Evolutionary conservation across 2,888 invertebrate species (phyloP), one percentile per base, ranked within the genome.

Genomic region (Scrobipalpa atriplicella): DNA sequence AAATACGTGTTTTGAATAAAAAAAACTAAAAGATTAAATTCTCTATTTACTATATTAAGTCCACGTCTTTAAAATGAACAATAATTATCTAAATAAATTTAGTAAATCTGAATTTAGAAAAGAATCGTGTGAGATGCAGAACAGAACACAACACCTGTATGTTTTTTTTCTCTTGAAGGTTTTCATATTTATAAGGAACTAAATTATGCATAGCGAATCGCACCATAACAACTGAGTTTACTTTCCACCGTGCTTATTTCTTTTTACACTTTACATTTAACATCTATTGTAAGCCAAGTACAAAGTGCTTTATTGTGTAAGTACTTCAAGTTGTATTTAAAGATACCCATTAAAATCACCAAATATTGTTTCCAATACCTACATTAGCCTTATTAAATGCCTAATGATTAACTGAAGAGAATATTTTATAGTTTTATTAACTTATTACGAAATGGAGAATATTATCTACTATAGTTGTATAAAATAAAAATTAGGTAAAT

Each of bases 361-460:
- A 92, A 92, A 92, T 91, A 92, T 91, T 86, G 86, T 91, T 91
- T 90, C 85, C 88, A 86, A 86, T 86, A 89, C 84, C 85, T 88
- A 81, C 90, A 86, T 90, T 92, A 92, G 91, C 91, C 90, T 90
- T 92, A 92, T 85, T 80, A 84, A 87, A 86, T 89, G 90, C 91
- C 90, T 92, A 90, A 90, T 85, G 85, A 89, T 89, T 89, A 86
- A 87, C 84, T 87, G 89, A 90, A 90, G 87, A 89, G 85, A 86
- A 90, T 90, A 90, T 92, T 91, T 90, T 92, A 92, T 92, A 91
- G 89, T 92, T 91, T 90, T 92, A 92, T 92, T 92, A 92, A 92
- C 92, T 92, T 92, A 92, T 92, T 90, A 91, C 86, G 89, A 90
- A 89, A 64, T 64, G 64, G 56, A 64, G 56, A 64, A 19, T 84